A percentile compares a stretch with the other conserved stretches of the same genome.
Evolutionary conservation across 2,113 vertebrate species (phyloP).

Genomic region (Oncorhynchus kisutch): DNA sequence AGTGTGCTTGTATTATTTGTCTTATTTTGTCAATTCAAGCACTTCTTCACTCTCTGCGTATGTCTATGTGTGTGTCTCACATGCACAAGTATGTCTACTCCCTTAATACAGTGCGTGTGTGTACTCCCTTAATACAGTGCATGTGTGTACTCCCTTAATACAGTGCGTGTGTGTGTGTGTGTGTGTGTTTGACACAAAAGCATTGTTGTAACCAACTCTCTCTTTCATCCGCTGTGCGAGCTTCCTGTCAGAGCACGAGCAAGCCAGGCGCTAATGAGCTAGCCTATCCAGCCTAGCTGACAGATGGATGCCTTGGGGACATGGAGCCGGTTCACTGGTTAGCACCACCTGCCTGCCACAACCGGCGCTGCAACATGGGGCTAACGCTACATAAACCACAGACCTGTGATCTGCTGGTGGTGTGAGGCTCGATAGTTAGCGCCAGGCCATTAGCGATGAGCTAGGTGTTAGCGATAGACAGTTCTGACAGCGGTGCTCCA

Average conservation of each 20-base stretch:
- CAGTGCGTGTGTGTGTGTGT: not conserved
- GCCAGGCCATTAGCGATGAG: slow-evolving; percentile 9
- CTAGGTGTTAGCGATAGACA: not conserved
- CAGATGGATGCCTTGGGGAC: slow-evolving; percentile 41
- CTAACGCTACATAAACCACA: slow-evolving; percentile 5
- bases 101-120: no score
- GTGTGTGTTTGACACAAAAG: slow-evolving; percentile 23
- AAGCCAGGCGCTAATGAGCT: slow-evolving; percentile 50
- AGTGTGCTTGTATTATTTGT: no score
- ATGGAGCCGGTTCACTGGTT: slow-evolving; percentile 39
- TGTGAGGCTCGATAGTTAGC: slow-evolving; percentile 9
- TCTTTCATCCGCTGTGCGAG: slow-evolving; percentile 14
- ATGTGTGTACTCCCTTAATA: no score
- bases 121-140: no score
- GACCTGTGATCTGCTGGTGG: slow-evolving; percentile 6
- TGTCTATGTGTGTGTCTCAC: no score
- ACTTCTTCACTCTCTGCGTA: not conserved
- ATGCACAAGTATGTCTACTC: no score
- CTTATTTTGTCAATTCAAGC: not conserved
- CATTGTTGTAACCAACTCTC: slow-evolving; percentile 44
- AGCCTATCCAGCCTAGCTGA: slow-evolving; percentile 37
- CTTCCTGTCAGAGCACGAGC: slow-evolving; percentile 39
- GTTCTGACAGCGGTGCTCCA: not conserved
- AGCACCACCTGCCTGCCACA: slow-evolving; percentile 52
- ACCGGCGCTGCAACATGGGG: slow-evolving; percentile 14